These are phyloP conservation scores for Drosophila pegasa DNA, from an alignment of 2,888 invertebrate genomes.

Conservation along the genomic window DNA sequence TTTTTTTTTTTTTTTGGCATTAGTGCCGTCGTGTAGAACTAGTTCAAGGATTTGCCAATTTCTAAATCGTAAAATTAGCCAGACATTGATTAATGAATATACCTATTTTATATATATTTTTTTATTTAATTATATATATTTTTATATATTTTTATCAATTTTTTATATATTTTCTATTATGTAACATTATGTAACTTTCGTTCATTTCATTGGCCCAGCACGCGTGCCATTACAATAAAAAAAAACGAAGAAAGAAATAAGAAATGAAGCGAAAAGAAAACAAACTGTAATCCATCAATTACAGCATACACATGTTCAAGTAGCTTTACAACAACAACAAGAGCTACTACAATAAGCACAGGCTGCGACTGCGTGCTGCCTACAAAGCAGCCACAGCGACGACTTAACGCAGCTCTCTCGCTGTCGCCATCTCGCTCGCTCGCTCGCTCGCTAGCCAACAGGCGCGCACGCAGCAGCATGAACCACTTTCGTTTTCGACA, in stretches of 20 bases:
- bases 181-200: slow-evolving; percentile 1
- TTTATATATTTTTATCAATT: too few relatives aligned
- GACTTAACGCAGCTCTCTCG: slow-evolving; percentile 11
- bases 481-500: slow-evolving; percentile 77
- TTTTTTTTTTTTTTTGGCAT: too few relatives aligned
- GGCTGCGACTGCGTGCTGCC: slow-evolving; percentile 61
- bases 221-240: slow-evolving; percentile 6
- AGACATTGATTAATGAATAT: not conserved
- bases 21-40: slow-evolving; percentile 53
- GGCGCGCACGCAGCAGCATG: slow-evolving; percentile 39
- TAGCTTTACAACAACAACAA: slow-evolving; percentile 32
- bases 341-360: slow-evolving; percentile 46
- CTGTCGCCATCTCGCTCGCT: slow-evolving; percentile 19
- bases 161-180: too few relatives aligned
- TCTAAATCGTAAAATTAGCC: slow-evolving; percentile 22
- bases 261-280: slow-evolving; percentile 14
- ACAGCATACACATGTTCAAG: slow-evolving; percentile 54
- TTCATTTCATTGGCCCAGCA: slow-evolving; percentile 2
- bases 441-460: not conserved
- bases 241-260: slow-evolving; percentile 1
- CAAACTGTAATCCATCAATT: slow-evolving; percentile 73
- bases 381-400: slow-evolving; percentile 53
- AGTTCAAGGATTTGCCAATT: slow-evolving; percentile 72
- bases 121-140: too few relatives aligned
- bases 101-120: not conserved